These are phyloP conservation scores for Echinarachnius parma DNA, from an alignment of 53 echinoderm and acorn worm genomes.

Conservation along the genomic window DNA sequence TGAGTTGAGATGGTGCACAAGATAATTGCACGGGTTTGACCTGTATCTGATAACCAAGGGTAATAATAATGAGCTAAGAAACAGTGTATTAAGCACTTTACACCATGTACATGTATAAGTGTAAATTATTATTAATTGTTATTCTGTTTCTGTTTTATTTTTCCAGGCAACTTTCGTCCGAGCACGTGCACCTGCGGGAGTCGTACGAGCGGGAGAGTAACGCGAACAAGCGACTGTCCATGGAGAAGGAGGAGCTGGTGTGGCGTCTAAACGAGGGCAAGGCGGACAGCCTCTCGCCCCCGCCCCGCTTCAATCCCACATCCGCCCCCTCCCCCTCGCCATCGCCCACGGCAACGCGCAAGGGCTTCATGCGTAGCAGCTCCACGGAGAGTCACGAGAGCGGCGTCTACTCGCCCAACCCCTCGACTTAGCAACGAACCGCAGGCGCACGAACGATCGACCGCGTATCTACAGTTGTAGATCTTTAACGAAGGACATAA, in stretches of 20 bases:
- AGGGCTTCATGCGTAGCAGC: conserved; percentile 61
- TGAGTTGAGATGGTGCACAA: no score
- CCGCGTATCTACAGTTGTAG: no score
- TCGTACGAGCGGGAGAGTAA: conserved; percentile 82
- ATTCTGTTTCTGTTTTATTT: no score
- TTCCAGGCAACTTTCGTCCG: conserved; percentile 91
- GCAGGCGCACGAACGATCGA: conserved; percentile 1
- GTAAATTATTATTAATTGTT: not conserved
- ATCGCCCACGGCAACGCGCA: conserved; percentile 50
- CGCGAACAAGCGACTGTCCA: conserved; percentile 94
- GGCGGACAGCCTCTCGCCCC: conserved; percentile 64
- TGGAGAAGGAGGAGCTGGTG: conserved; percentile 96
- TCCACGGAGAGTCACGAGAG: conserved; percentile 94
- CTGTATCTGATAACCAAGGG: no score
- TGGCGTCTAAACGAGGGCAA: conserved; percentile 75
- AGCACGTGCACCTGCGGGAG: conserved; percentile 80
- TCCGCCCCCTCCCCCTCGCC: conserved; percentile 63
- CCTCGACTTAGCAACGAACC: conserved; percentile 1
- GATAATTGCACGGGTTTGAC: no score
- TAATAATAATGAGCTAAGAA: no score
- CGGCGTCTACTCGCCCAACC: conserved; percentile 78
- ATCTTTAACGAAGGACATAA: no score
- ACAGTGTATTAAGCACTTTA: no score
- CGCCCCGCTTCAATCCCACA: conserved; percentile 55
- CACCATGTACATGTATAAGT: no score